Conservation (phyloP, 2,797 vertebrate genomes). For the Pangasius mekongensis region DNA sequence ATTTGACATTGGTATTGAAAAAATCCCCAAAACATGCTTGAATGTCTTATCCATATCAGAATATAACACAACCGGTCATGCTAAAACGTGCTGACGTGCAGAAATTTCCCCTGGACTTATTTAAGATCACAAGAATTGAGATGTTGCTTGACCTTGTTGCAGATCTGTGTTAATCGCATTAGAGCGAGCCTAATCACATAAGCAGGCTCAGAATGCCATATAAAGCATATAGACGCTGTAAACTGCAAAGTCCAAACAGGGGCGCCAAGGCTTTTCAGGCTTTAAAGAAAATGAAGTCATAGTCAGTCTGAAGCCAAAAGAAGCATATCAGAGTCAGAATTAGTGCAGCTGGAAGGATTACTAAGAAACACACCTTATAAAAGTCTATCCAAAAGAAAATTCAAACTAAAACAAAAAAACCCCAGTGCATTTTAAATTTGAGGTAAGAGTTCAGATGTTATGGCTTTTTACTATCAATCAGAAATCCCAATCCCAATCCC, state of each 20-base stretch:
- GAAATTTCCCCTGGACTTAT: neutral
- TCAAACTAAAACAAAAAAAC: neutral
- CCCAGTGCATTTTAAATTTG: neutral
- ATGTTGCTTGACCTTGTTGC: constrained; percentile 54
- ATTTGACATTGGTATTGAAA: neutral
- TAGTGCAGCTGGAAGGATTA: constrained; percentile 38
- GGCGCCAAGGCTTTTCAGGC: constrained; percentile 30
- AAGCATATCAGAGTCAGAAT: constrained; percentile 41
- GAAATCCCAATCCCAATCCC: neutral
- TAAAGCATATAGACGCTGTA: neutral
- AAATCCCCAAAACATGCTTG: neutral
- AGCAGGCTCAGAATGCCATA: constrained; percentile 43
- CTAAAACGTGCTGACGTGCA: neutral
- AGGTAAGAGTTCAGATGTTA: neutral
- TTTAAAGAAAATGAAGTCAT: constrained; percentile 39
- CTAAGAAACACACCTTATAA: neutral
- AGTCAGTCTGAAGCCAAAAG: constrained; percentile 33
- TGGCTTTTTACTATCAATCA: neutral
- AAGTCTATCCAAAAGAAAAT: neutral
- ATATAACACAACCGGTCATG: neutral
- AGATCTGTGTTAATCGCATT: constrained; percentile 60
- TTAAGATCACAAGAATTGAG: neutral
- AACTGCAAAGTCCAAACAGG: constrained; percentile 21
- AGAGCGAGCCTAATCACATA: constrained; percentile 62
- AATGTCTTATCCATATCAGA: neutral